Conservation (phyloP, 2,888 invertebrate species). For the Netelia melanura region DNA sequence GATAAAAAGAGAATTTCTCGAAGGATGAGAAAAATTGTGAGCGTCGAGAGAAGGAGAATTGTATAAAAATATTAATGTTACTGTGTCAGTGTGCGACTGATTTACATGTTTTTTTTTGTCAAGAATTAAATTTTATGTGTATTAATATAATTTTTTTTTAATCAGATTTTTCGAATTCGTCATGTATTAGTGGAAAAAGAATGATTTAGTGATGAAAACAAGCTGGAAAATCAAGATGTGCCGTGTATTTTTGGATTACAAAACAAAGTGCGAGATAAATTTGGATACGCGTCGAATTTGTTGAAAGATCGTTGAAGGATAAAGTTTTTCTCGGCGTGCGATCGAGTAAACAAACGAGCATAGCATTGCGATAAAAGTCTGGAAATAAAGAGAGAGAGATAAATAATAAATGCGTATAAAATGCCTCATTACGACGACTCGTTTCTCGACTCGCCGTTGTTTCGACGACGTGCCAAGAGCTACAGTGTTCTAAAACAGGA, state of each 20-base stretch:
- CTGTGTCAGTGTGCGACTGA: too few species aligned
- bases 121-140: background rate
- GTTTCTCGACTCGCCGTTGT: conserved; percentile 82
- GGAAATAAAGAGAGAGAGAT: conserved; percentile 11
- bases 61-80: too few species aligned
- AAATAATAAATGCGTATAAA: conserved; percentile 64
- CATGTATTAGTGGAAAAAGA: background rate
- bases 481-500: conserved; percentile 82
- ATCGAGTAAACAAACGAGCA: conserved; percentile 1
- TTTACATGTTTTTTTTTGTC: background rate
- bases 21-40: too few species aligned
- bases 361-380: background rate
- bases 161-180: background rate
- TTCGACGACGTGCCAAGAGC: conserved; percentile 82
- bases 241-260: conserved; percentile 18
- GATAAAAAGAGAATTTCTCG: too few species aligned
- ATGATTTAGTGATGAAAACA: conserved; percentile 4
- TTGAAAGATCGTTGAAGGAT: conserved; percentile 14
- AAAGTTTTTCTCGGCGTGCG: background rate
- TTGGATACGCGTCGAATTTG: background rate
- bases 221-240: conserved; percentile 5
- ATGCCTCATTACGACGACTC: conserved; percentile 84
- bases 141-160: background rate
- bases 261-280: conserved; percentile 41
- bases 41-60: too few species aligned